Evolutionary conservation across 2,888 invertebrate genomes (phyloP), one percentile per base, ranked within the genome.

Genomic region (Cybosia mesomella): DNA sequence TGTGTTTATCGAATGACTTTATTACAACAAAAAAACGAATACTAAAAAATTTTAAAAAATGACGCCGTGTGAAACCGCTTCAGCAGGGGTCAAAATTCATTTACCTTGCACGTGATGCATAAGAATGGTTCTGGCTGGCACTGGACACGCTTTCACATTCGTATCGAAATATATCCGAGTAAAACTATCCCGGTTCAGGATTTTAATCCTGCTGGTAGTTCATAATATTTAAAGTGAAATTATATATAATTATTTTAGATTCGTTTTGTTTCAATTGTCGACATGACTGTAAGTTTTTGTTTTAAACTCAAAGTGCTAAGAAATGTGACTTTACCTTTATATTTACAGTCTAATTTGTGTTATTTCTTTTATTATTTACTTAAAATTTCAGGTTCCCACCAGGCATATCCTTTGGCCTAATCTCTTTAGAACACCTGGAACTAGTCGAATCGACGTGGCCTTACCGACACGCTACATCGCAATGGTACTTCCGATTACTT

Each of bases 361-460:
- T 57, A 11, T 18, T 1, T 18, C 18, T 18, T 10, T 9, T 36
- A n/a, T 15, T 39, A 1, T 43, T 53, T 64, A n/a, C n/a, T 71
- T 71, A 49, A 1, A 18, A 63, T 83, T 76, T 34, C 83, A 89
- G 89, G 7, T 64, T 83, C 58, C 82, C 85, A 4, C 66, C 74
- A 49, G 79, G 70, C 9, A 73, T 83, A 4, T 74, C 77, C 4
- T 85, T 89, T 39, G 79, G 79, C 4, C 70, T 67, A 0, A 65
- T 89, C n/a, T 75, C 83, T 36, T 66, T 73, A 8, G 83, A 90
- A 43, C 68, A 86, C 32, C 67, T 84, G 0, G 75, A 82, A 0
- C 43, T 86, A 18, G 72, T 89, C 0, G 77, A 90, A 64, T 74
- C 79, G 0, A 77, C 72, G 1, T 90, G 90, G 91, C 87, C 88